These are phyloP conservation scores for Orgyia antiqua DNA, from an alignment of 2,888 invertebrate species.

Conservation along the genomic window DNA sequence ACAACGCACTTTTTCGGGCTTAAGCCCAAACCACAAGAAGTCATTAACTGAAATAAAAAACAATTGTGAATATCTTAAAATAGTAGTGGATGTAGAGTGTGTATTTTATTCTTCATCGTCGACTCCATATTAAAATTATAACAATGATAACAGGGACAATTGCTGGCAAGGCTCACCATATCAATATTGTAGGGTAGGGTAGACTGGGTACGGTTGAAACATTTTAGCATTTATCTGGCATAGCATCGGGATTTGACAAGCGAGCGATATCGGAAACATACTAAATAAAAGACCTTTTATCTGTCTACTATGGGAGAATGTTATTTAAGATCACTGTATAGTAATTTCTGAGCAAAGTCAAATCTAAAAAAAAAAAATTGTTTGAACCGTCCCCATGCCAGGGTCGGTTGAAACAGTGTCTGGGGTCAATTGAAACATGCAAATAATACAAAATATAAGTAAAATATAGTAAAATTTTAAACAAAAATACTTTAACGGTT, in stretches of 20 bases:
- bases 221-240: too few relatives aligned
- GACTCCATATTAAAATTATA: conserved; percentile 15
- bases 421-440: not conserved
- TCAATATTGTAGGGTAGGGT: conserved; percentile 52
- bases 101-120: too few relatives aligned
- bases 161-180: conserved; percentile 28
- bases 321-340: conserved; percentile 2
- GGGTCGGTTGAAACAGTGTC: conserved; percentile 1
- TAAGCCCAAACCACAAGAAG: too few relatives aligned
- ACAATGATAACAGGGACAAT: conserved; percentile 26
- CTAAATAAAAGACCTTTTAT: too few relatives aligned
- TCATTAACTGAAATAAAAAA: too few relatives aligned
- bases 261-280: too few relatives aligned
- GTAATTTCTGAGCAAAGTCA: not conserved
- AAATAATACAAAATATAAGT: not conserved
- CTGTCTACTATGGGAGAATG: too few relatives aligned
- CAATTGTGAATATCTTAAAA: too few relatives aligned
- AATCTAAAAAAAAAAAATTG: not conserved
- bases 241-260: too few relatives aligned
- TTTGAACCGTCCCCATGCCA: conserved; percentile 2
- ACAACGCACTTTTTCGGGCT: too few relatives aligned
- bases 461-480: not conserved
- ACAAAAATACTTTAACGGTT: conserved; percentile 1
- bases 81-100: too few relatives aligned
- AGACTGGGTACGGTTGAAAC: too few relatives aligned